Conservation (phyloP, 1,140 invertebrate species). For the Mamestra configurata region DNA sequence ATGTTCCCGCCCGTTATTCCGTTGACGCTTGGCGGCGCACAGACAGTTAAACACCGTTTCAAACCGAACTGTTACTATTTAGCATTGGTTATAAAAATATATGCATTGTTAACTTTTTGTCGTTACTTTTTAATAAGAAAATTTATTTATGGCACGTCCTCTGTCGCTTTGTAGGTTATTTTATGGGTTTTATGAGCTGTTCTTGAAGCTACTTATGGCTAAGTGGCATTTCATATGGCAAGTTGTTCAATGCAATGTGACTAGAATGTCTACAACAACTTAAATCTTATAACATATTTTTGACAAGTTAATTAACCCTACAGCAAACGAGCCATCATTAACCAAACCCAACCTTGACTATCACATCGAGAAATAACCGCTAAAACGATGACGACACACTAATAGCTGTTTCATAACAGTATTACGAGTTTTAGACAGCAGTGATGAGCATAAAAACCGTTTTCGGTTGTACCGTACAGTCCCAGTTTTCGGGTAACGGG, state of each 20-base stretch:
- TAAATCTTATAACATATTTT: background rate
- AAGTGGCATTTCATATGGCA: background rate
- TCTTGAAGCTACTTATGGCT: background rate
- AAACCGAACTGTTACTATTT: conserved; percentile 60
- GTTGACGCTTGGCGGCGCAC: conserved; percentile 62
- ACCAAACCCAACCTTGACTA: conserved; percentile 72
- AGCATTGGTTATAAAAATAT: conserved; percentile 51
- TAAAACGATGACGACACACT: conserved; percentile 76
- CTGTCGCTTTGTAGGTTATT: background rate
- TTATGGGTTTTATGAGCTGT: background rate
- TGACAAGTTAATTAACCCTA: conserved; percentile 18
- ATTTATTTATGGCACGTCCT: conserved; percentile 14
- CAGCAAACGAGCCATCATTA: background rate
- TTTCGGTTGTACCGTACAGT: conserved; percentile 80
- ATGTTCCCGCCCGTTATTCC: conserved; percentile 55
- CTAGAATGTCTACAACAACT: background rate
- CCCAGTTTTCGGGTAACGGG: conserved; percentile 85
- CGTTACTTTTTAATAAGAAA: conserved; percentile 28
- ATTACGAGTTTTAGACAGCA: conserved; percentile 77
- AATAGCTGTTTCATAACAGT: conserved; percentile 84
- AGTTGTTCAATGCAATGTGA: background rate
- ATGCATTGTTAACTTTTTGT: conserved; percentile 37
- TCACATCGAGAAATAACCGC: conserved; percentile 33
- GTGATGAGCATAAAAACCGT: conserved; percentile 79
- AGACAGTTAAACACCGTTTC: conserved; percentile 66